Base-by-base conservation (phyloP, 2,113 vertebrate species). In the Aplodontia rufa region DNA sequence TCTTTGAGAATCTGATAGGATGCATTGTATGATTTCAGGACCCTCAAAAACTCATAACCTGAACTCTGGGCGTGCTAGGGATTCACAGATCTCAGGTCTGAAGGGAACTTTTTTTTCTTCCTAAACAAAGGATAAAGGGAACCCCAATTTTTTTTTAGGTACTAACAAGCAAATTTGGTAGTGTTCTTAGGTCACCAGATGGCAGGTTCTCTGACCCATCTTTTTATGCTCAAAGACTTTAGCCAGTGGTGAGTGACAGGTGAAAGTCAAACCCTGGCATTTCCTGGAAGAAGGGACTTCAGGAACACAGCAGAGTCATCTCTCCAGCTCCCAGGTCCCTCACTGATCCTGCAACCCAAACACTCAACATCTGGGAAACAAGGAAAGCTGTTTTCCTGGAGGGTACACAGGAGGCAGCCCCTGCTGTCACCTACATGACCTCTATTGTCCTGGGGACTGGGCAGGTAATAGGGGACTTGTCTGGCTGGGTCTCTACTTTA, bases 301-400 rank as follows among this genome's bases (percentile, higher is more conserved):
- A 68, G 45, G 72, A 68, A 64, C 42, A 80, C 35, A 35, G 82
- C 30, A 28, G 28, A n/a, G 37, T 45, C 47, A 32, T 87, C 47
- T 74, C 19, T 83, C 64, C 45, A 42, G 64, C 66, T 55, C 78
- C 78, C 45, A 76, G 32, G 6, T 80, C 72, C 37, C 35, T 91
- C 71, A 68, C 22, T 40, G 68, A 92, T 81, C 71, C 72, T 45
- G 45, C 42, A 90, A 69, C n/a, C 71, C 88, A 84, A 51, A 78
- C 76, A 35, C 35, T 79, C 12, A 45, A 40, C 95, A 94, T 92
- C 95, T 95, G 92, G 95, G 78, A 93, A 96, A 91, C 90, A 79
- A 71, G 71, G 30, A 55, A 47, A 76, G 47, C 49, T 75, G 14
- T 90, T 87, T 87, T 53, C 85, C 64, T 45, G 42, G 26, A 32